Evolutionary conservation across 2,113 vertebrate genomes (phyloP).

Genomic region (Trematomus loennbergii): DNA sequence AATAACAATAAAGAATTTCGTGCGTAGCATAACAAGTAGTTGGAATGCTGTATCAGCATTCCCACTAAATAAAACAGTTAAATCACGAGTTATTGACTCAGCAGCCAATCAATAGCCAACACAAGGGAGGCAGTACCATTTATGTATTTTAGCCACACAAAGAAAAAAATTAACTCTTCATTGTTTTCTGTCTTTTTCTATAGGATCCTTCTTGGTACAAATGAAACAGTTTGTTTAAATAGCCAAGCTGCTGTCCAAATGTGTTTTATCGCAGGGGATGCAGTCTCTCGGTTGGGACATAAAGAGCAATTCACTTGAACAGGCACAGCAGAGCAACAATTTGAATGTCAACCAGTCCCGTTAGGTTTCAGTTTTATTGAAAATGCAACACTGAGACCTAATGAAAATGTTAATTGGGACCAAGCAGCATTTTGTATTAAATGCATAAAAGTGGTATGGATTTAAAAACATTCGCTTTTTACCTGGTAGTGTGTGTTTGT

Average conservation of each 20-base stretch:
- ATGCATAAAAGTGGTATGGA: not conserved
- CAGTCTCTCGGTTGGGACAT: no score
- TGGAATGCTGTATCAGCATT: no score
- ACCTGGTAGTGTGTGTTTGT: slow-evolving; percentile 28
- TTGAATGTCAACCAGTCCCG: not conserved
- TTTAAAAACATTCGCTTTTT: not conserved
- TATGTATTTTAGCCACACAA: no score
- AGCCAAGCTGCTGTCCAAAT: not conserved
- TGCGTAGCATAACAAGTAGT: no score
- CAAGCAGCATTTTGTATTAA: not conserved
- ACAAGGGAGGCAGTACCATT: not conserved
- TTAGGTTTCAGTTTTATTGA: not conserved
- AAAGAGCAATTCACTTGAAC: not conserved
- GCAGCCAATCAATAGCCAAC: not conserved
- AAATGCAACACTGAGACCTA: not conserved
- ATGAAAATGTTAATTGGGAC: not conserved
- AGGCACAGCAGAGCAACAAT: not conserved
- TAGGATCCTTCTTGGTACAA: not conserved
- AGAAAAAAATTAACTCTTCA: no score
- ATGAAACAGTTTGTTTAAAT: no score
- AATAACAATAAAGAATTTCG: no score
- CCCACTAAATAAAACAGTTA: no score
- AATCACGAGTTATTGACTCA: no score
- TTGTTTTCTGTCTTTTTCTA: not conserved
- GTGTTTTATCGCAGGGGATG: no score